Evolutionary conservation across 2,888 invertebrate genomes (phyloP).

Genomic region (Acronicta psi): DNA sequence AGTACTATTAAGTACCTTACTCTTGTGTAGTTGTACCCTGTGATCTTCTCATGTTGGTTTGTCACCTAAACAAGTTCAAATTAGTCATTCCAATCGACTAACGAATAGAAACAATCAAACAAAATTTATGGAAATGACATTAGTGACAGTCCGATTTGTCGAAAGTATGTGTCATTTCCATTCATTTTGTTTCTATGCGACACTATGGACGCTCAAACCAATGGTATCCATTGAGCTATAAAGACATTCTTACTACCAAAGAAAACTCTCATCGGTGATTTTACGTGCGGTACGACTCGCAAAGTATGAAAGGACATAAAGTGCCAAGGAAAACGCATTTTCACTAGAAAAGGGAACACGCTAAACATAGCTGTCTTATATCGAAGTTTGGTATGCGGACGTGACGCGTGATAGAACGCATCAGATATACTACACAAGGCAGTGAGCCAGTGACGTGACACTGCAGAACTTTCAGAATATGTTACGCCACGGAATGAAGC

Average conservation of each 20-base stretch:
- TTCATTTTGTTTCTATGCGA: no score
- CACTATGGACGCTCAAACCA: no score
- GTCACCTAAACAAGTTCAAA: no score
- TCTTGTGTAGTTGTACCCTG: no score
- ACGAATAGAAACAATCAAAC: no score
- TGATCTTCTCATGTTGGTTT: no score
- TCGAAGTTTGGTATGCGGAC: conserved; percentile 15
- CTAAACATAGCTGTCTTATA: conserved; percentile 32
- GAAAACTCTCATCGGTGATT: conserved; percentile 30
- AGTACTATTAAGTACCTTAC: no score
- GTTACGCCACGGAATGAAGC: background rate
- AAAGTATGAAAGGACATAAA: conserved; percentile 42
- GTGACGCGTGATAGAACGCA: conserved; percentile 12
- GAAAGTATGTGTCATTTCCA: no score
- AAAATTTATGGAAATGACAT: no score
- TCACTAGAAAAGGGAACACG: conserved; percentile 31
- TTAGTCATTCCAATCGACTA: no score
- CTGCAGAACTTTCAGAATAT: conserved; percentile 5
- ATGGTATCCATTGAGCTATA: no score
- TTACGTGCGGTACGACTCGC: conserved; percentile 33
- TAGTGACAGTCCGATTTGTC: no score
- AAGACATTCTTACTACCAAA: conserved; percentile 1
- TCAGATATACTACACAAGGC: conserved; percentile 5
- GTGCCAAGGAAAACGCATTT: conserved; percentile 9
- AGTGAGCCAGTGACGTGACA: background rate